A percentile compares a stretch with the other conserved stretches of the same genome.
These are phyloP conservation scores for Ethmia dodecea DNA, from an alignment of 2,888 invertebrate genomes.

Conservation along the genomic window DNA sequence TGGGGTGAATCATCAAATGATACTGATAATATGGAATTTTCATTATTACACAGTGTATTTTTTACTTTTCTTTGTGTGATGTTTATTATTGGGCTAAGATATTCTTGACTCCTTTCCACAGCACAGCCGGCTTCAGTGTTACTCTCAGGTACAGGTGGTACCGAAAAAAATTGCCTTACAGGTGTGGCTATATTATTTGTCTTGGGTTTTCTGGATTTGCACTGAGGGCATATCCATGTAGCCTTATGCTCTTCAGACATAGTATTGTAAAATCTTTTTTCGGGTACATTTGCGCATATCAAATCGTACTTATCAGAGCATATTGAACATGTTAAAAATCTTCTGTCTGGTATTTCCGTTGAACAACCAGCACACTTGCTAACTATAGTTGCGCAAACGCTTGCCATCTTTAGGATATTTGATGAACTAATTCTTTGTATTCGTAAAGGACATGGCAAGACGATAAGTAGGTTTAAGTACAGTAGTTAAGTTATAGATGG, in stretches of 20 bases:
- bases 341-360: neutral
- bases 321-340: neutral
- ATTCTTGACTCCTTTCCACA: neutral
- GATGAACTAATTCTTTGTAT: too few species aligned
- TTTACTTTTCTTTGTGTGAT: neutral
- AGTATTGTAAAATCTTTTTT: neutral
- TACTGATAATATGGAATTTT: neutral
- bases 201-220: neutral
- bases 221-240: conserved; percentile 1
- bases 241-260: neutral
- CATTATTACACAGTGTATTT: neutral
- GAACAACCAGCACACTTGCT: neutral
- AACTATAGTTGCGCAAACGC: too few species aligned
- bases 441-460: too few species aligned
- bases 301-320: neutral
- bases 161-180: neutral
- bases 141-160: neutral
- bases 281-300: neutral
- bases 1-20: neutral
- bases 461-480: too few species aligned
- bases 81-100: too few species aligned
- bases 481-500: too few species aligned
- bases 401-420: too few species aligned
- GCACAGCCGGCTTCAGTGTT: neutral
- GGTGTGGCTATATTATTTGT: conserved; percentile 1